Evolutionary conservation across 2,797 vertebrate species (phyloP), one percentile per base, ranked within the genome.

Genomic region (Tauraco hartlaubi): DNA sequence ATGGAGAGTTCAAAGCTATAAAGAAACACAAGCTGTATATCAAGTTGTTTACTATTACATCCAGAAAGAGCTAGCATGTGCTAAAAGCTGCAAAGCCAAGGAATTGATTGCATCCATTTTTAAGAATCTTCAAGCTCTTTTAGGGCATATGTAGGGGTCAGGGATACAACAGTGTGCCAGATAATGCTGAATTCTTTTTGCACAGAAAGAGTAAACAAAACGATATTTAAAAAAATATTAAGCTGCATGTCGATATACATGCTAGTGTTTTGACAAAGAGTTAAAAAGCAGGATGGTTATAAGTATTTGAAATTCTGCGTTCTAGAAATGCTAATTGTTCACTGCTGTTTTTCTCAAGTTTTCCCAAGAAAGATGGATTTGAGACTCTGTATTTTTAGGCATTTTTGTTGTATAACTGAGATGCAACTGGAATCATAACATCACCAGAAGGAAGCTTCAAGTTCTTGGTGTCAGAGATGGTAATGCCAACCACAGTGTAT

Each of bases 381-480:
- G 37, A 72, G 58, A 86, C 72, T 84, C 48, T 54, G 29, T 88
- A 74, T 59, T 93, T 94, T 92, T 84, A 93, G 88, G 12, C 58
- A 68, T 75, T 83, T 80, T 16, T 61, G 54, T 91, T 93, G 67
- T 92, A 19, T 95, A 88, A 75, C 69, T 88, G 83, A 90, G 76
- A 78, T 75, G 66, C 77, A 93, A 68, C 81, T 93, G 77, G 80
- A 96, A 86, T 63, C 22, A 15, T 71, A 94, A 85, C 52, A 93
- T 71, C 68, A 84, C 49, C 44, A 78, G 52, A 90, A 92, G 64
- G 85, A 93, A 92, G 31, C 85, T 67, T 90, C 44, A 90, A 35
- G 83, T 81, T 85, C 68, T 54, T 16, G 35, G 3, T 81, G 88
- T 58, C 43, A 37, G 66, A 68, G 31, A 68, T 68, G 35, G 59